phyloP scores from a whole-genome alignment of 1,140 invertebrate genomes.

The Drosophila albomicans region DNA sequence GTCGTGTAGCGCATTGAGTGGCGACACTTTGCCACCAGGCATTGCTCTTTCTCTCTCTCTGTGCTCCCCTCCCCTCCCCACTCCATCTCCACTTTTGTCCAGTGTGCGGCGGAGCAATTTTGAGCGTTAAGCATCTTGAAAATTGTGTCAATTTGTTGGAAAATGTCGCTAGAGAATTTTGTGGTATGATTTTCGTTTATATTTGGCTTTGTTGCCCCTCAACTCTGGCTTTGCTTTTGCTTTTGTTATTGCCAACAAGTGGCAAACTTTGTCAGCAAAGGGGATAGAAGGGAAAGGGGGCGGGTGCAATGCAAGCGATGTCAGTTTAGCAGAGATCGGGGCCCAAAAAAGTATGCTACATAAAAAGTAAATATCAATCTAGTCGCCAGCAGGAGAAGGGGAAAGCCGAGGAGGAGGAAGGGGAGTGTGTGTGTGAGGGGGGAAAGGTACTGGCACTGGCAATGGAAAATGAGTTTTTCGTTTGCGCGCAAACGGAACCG shows the following conservation, averaged over 20 bases:
- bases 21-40: constrained; percentile 53
- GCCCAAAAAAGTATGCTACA: constrained; percentile 64
- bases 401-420: neutral
- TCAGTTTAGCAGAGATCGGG: constrained; percentile 16
- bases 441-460: constrained; percentile 7
- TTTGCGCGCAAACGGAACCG: constrained; percentile 53
- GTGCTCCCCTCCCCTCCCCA: neutral
- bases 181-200: constrained; percentile 71
- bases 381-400: constrained; percentile 26
- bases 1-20: constrained; percentile 74
- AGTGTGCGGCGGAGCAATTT: constrained; percentile 48
- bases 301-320: constrained; percentile 6
- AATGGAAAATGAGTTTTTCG: constrained; percentile 59
- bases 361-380: constrained; percentile 76
- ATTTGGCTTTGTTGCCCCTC: constrained; percentile 15
- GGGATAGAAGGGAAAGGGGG: constrained; percentile 3
- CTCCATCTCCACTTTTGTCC: neutral
- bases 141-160: constrained; percentile 84
- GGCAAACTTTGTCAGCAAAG: constrained; percentile 19
- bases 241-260: constrained; percentile 45
- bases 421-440: too few species aligned
- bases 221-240: constrained; percentile 10
- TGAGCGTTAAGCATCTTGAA: constrained; percentile 74
- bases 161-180: constrained; percentile 76
- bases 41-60: too few species aligned